Base-by-base conservation (phyloP, 1,140 invertebrate genomes). In the Brachionus rotundiformis region DNA sequence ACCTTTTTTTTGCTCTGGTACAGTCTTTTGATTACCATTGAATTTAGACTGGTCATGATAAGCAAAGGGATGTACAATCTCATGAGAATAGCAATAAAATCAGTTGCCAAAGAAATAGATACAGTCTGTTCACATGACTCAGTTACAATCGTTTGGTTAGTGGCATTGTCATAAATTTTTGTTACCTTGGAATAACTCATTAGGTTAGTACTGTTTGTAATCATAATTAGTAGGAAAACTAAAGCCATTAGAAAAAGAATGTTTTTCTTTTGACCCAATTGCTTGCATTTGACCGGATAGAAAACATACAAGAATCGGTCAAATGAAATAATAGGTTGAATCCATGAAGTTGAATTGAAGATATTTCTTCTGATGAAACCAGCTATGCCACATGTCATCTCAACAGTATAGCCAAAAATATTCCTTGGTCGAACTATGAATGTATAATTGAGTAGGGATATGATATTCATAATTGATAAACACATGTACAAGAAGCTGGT, bases 381-480 rank as follows among this genome's bases (percentile, higher is more conserved):
- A 25, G 36, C 39, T 23, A 73, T 2, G 4, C 68, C 68, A 27
- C 68, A 73, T 73, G 68, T 41, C 33, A 73, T 44, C 23, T 19
- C 10, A 3, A 73, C 36, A 19, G 36, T 73, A 27, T 73, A 73
- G 23, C 68, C 68, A 44, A 73, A 73, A 5, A 73, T 11, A 73
- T 73, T 44, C 3, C 25, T 29, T 73, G 68, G 41, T 3, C 68
- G 33, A 3, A 73, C 68, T 11, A 73, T 29, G 36, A 73, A 73
- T 25, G 68, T 41, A 10, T 73, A 73, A 73, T 73, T 73, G 23
- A 73, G 16, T 4, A 73, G 25, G 0, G 68, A 73, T 23, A 73
- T 73, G 3, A 73, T 47, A 73, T 73, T 73, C 68, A 73, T 73
- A 25, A 73, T 73, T 19, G 68, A 73, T 27, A 73, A 41, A 25